A percentile compares a stretch with the other conserved stretches of the same genome.
Conservation (phyloP, 2,888 invertebrate species). For the Hydriomena furcata region DNA sequence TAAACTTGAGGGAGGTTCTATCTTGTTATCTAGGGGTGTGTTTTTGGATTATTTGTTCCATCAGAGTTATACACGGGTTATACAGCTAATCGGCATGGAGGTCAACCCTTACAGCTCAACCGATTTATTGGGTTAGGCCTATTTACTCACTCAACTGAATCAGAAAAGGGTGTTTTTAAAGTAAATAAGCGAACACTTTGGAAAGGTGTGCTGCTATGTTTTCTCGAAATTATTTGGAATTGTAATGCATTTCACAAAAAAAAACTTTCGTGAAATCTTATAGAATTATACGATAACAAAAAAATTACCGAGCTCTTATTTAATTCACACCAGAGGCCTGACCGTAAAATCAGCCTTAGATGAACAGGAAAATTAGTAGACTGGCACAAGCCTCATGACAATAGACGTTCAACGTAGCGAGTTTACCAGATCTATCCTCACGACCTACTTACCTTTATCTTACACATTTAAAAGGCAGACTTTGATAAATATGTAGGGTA, state of each 20-base stretch:
- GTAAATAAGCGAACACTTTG: conserved; percentile 23
- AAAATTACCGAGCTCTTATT: no score
- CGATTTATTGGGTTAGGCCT: conserved; percentile 48
- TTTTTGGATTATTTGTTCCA: conserved; percentile 39
- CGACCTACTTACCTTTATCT: no score
- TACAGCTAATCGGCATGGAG: conserved; percentile 47
- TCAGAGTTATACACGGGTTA: conserved; percentile 32
- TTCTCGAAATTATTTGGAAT: no score
- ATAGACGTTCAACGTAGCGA: no score
- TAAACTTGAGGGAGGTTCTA: conserved; percentile 18
- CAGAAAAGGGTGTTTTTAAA: conserved; percentile 32
- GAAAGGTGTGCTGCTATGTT: conserved; percentile 19
- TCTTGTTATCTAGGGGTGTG: conserved; percentile 32
- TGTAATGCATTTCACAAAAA: no score
- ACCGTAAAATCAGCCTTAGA: no score
- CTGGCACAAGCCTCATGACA: no score
- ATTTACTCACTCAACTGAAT: conserved; percentile 37
- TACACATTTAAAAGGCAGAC: neutral
- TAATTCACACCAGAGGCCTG: no score
- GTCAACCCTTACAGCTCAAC: conserved; percentile 39
- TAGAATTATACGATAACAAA: no score
- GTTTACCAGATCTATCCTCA: no score
- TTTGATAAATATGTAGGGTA: conserved; percentile 4
- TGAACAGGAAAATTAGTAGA: no score
- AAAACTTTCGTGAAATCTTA: no score